phyloP scores from a whole-genome alignment of 2,888 invertebrate species.

The Eristalis tenax region DNA sequence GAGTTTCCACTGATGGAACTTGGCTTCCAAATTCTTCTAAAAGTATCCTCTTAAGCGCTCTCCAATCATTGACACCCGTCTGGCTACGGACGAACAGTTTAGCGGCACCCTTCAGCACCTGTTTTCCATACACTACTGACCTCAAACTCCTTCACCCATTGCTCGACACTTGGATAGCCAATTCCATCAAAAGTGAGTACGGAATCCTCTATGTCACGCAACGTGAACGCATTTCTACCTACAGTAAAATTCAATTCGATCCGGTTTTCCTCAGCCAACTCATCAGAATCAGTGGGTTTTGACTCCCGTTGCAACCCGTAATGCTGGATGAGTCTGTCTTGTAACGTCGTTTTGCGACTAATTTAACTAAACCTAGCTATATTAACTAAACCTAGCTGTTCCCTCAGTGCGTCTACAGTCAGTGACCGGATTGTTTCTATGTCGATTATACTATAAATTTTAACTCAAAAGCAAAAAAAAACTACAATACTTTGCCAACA shows the following conservation, averaged over 20 bases:
- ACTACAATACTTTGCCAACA: no score
- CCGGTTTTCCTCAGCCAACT: no score
- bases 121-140: conserved; percentile 41
- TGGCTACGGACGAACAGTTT: conserved; percentile 56
- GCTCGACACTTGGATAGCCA: no score
- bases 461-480: no score
- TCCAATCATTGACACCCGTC: not conserved
- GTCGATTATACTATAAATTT: no score
- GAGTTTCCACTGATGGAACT: conserved; percentile 44
- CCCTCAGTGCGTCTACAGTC: not conserved
- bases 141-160: no score
- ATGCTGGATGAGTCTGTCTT: conserved; percentile 22
- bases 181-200: conserved; percentile 40
- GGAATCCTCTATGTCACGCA: conserved; percentile 47
- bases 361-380: conserved; percentile 10
- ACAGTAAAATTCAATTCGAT: not conserved
- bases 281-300: not conserved
- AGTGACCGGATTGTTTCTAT: no score
- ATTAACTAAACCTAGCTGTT: conserved; percentile 1
- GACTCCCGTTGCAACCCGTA: not conserved
- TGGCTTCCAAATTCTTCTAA: conserved; percentile 32
- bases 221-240: conserved; percentile 22
- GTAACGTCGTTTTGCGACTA: conserved; percentile 7
- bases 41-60: not conserved
- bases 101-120: conserved; percentile 49